Conservation (phyloP, 2,888 invertebrate genomes). For the Polylopha cassiicola region DNA sequence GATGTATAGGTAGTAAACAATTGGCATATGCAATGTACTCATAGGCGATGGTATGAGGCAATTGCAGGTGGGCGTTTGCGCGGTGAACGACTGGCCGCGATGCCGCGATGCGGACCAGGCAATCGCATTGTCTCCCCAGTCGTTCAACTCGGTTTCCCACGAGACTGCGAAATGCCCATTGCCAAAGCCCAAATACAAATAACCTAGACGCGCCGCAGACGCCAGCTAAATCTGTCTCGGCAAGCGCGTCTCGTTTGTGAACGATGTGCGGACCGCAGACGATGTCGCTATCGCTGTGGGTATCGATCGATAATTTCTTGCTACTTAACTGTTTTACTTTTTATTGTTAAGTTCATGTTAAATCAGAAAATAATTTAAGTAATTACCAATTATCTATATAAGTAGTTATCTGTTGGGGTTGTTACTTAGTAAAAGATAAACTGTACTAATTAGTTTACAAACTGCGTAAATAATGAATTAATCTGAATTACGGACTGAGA, state of each 20-base stretch:
- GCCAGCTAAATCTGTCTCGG: constrained; percentile 66
- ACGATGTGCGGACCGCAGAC: constrained; percentile 38
- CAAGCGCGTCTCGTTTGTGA: constrained; percentile 50
- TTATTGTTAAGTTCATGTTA: constrained; percentile 18
- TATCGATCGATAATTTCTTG: constrained; percentile 32
- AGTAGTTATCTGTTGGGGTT: too few species aligned
- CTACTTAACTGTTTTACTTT: constrained; percentile 26
- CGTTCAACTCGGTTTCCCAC: constrained; percentile 77
- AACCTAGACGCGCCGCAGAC: constrained; percentile 75
- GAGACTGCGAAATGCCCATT: constrained; percentile 69
- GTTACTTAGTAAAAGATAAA: too few species aligned
- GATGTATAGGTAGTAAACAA: constrained; percentile 16
- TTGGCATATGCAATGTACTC: constrained; percentile 23
- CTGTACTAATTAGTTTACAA: too few species aligned
- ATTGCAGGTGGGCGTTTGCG: constrained; percentile 25
- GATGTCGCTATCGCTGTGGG: constrained; percentile 41
- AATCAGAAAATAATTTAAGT: too few species aligned
- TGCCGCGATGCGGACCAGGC: constrained; percentile 40
- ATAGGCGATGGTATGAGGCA: constrained; percentile 31
- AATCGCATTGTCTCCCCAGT: constrained; percentile 72
- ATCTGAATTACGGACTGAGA: too few species aligned
- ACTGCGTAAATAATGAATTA: too few species aligned
- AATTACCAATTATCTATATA: too few species aligned
- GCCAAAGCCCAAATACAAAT: constrained; percentile 72
- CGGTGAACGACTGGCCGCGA: constrained; percentile 56